Evolutionary conservation across 2,888 invertebrate genomes (phyloP), one percentile per base, ranked within the genome.

Genomic region (Metallyticus violacea): DNA sequence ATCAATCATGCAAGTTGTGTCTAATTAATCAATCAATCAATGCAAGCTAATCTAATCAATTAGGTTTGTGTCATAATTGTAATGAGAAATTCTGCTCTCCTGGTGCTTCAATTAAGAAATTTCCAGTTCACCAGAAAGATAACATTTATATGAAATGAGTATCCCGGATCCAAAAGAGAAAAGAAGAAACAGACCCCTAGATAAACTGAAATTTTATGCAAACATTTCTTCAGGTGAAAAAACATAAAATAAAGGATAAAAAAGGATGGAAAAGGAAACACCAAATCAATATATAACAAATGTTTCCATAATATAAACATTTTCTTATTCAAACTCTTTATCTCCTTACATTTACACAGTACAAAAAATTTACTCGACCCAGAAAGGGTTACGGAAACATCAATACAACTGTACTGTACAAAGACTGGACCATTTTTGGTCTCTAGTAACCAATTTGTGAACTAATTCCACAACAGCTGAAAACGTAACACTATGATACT

Each of bases 291-390:
- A 15, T 15, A 62, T 62, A 22, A 3, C 40, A 9, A 62, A 22
- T 62, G n/a, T 62, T 80, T 88, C 87, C 87, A 88, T 87, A 88
- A 88, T 88, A 92, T 92, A 92, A 92, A 92, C 92, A 91, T 93
- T 93, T 93, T 93, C 93, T 93, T 93, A 93, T 93, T 93, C 93
- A 93, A 93, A 93, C 93, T 95, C 95, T 95, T 94, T 62, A 94
- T 94, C 81, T 83, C 81, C 85, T 87, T 95, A 95, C 95, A 95
- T 95, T 95, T 95, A 95, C 95, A 96, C 95, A 95, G 95, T 95
- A 96, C 95, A 95, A 96, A 95, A 95, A 95, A 95, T 95, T 94
- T 94, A 93, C 82, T 78, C 93, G 93, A 93, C 92, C 91, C 88
- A 88, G 88, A 88, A 86, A 87, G 84, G 87, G 88, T 86, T 87